Evolutionary conservation across 2,797 vertebrate species (phyloP), one percentile per base, ranked within the genome.

Genomic region (Pseudomugil tenellus): DNA sequence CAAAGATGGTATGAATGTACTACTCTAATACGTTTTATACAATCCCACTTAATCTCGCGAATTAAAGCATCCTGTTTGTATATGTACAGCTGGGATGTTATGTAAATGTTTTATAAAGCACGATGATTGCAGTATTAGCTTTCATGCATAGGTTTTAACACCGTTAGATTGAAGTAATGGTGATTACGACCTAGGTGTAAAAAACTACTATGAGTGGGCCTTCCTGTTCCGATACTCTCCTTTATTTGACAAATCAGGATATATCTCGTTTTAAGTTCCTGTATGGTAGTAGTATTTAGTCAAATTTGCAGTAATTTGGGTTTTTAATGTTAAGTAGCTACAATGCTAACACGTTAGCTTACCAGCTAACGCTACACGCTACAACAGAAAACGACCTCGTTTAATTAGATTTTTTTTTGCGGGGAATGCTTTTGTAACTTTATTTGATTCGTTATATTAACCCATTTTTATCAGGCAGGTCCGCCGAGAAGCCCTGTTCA

Each of bases 1-100:
- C 84, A 52, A 4, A 72, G 87, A 94, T 94, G 93, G 93, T 94
- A 88, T 2, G 92, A 67, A 76, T 54, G 0, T 0, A 11, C 2
- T 16, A 34, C 71, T 55, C 37, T 0, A 3, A 4, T 31, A 25
- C 48, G 35, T 2, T 84, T 69, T 59, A 16, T 6, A 13, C n/a
- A 86, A 94, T 94, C 93, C 1, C 66, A 16, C 21, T 21, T 43
- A 90, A 93, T 94, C 93, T 54, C 39, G 3, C 0, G 0, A 0
- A 43, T 70, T 70, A 7, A 62, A 37, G 0, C 10, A 2, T 0
- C 0, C 0, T 29, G 6, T 6, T 0, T 25, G 0, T 0, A 0
- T 16, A 0, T 12, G 0, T 1, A 63, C 29, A 1, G 2, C 6
- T 25, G 0, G 10, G 0, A 46, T 13, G 0, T 66, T 26, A 79